phyloP scores from a whole-genome alignment of 2,888 invertebrate genomes.

The Mesorhabditis sp. region DNA sequence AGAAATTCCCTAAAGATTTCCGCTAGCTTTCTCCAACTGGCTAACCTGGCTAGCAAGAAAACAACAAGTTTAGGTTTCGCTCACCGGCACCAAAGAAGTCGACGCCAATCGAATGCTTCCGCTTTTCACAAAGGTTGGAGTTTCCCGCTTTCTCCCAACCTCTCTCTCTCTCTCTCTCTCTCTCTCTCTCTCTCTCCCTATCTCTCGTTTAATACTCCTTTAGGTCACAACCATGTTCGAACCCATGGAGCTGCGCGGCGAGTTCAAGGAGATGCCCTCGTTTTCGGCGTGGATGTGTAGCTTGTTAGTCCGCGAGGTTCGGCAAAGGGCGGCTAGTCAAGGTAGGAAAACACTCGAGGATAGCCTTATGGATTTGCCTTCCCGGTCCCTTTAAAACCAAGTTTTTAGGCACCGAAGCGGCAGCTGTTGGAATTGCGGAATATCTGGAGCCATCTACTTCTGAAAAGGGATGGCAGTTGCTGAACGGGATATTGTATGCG shows the following conservation, averaged over 20 bases:
- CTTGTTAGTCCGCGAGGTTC: conserved; percentile 65
- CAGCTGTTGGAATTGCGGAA: conserved; percentile 91
- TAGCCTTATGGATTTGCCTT: background rate
- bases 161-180: background rate
- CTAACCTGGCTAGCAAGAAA: too few species aligned
- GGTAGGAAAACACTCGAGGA: background rate
- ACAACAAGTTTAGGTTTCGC: conserved; percentile 60
- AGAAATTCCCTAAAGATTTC: too few species aligned
- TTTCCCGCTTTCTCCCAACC: background rate
- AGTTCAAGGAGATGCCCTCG: conserved; percentile 90
- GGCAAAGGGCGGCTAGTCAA: conserved; percentile 18
- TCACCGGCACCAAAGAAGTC: conserved; percentile 67
- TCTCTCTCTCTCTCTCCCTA: background rate
- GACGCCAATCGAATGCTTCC: conserved; percentile 96
- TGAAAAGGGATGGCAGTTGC: conserved; percentile 49
- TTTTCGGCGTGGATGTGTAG: conserved; percentile 34
- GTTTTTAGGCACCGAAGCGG: conserved; percentile 75
- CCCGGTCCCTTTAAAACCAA: too few species aligned
- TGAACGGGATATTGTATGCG: conserved; percentile 36
- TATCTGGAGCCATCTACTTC: conserved; percentile 76
- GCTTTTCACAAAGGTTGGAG: conserved; percentile 69
- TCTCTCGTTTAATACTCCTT: background rate
- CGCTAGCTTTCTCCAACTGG: too few species aligned
- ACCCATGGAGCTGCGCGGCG: conserved; percentile 80
- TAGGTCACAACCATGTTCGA: conserved; percentile 52